Evolutionary conservation across 2,888 invertebrate species (phyloP), one percentile per base, ranked within the genome.

Genomic region (Erebia palarica): DNA sequence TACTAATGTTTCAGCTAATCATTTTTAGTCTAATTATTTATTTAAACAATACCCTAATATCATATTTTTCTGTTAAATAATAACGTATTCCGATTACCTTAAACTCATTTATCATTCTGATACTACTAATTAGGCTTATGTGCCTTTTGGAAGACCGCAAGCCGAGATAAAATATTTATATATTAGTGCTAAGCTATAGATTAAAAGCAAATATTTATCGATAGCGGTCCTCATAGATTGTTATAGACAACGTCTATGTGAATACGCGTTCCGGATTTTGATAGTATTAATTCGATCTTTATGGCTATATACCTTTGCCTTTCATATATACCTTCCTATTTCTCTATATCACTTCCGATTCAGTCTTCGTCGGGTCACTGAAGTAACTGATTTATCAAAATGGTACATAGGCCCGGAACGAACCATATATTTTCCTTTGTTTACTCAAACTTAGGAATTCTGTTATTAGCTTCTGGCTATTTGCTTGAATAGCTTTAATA

Each of bases 21-120:
- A 60, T 42, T 60, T 60, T 42, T n/a, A 57, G 3, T n/a, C 36
- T 60, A 60, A 60, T 60, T 60, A 16, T 59, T 59, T 36, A 59
- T 10, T 27, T 14, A 16, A 3, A 27, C 44, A 42, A 44, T 3
- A 60, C 8, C 16, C 16, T 60, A 60, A 44, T 60, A 60, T 42
- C 36, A 42, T 16, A 16, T 16, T 42, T 60, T 27, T 60, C 60
- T 42, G 36, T n/a, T 42, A 60, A 42, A 42, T 42, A 1, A 2
- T 11, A 60, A 60, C 44, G n/a, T 60, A 60, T 60, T 42, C 5
- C 42, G 60, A 60, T 44, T 16, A 44, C 4, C 11, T 42, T n/a
- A 16, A 60, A 60, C 16, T 3, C 5, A 60, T 60, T 44, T 16
- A 60, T 60, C 60, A 60, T 60, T 60, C 42, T 60, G 42, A 60